These are phyloP conservation scores for Hoplias malabaricus DNA, from an alignment of 2,113 vertebrate species.

Conservation along the genomic window DNA sequence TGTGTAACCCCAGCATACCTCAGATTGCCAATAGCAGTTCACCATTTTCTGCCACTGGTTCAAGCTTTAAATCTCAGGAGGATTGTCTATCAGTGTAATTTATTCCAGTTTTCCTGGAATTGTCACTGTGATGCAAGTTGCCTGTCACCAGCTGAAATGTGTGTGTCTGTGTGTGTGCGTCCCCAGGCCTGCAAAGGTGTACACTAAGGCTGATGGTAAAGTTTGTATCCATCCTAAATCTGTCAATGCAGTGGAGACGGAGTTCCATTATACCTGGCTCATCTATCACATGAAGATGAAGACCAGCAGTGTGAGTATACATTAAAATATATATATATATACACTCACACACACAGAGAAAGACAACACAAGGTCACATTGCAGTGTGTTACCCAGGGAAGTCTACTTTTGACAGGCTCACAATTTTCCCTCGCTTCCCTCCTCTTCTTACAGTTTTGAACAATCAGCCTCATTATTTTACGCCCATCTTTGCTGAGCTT, in stretches of 20 bases:
- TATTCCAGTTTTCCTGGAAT: neutral
- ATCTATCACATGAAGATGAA: constrained; percentile 99
- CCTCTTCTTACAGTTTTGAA: neutral
- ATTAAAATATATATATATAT: neutral
- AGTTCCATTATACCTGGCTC: constrained; percentile 94
- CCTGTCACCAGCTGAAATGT: neutral
- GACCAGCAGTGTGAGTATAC: constrained; percentile 88
- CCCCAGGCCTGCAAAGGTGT: constrained; percentile 79
- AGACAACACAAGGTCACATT: neutral
- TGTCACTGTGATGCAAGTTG: neutral
- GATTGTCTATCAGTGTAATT: neutral
- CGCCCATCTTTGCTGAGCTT: neutral
- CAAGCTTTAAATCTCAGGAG: neutral
- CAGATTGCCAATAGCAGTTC: neutral
- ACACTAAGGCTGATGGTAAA: constrained; percentile 89
- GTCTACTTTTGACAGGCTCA: neutral
- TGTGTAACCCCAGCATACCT: no score
- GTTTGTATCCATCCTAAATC: constrained; percentile 96
- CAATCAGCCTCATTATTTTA: neutral
- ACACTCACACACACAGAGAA: neutral
- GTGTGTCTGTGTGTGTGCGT: no score
- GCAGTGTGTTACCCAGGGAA: neutral
- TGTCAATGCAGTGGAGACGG: constrained; percentile 88
- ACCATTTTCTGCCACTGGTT: neutral
- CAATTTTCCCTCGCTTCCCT: neutral